These are phyloP conservation scores for Rhombomys opimus DNA, from an alignment of 2,113 vertebrate species.

Conservation along the genomic window DNA sequence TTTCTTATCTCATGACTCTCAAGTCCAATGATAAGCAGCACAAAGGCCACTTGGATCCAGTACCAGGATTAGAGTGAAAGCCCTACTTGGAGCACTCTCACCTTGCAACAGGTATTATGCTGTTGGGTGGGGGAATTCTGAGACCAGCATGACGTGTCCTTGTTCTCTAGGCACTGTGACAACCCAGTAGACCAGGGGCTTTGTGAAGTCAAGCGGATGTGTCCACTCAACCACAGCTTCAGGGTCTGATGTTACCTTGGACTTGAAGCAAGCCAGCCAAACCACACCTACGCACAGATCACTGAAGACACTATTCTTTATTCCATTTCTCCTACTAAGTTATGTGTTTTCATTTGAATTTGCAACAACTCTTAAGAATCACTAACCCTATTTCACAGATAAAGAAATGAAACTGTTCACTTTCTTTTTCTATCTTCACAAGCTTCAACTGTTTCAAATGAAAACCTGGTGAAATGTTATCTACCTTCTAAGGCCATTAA, in stretches of 20 bases:
- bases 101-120: background rate
- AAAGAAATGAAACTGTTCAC: constrained; percentile 1
- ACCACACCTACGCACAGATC: background rate
- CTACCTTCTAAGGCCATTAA: background rate
- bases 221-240: background rate
- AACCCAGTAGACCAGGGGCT: background rate
- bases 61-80: background rate
- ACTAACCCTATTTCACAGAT: background rate
- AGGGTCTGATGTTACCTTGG: background rate
- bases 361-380: background rate
- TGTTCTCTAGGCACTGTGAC: background rate
- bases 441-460: constrained; percentile 31
- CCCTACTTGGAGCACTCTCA: background rate
- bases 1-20: background rate
- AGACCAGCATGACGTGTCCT: background rate
- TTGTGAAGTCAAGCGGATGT: background rate
- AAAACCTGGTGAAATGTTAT: constrained; percentile 27
- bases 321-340: background rate
- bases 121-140: background rate
- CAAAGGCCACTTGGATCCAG: background rate
- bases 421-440: background rate
- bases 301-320: background rate
- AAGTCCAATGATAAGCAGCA: background rate
- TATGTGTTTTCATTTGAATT: background rate
- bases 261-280: background rate